These are phyloP conservation scores for Drosophila fulvimacula DNA, from an alignment of 2,888 invertebrate genomes.

Conservation along the genomic window DNA sequence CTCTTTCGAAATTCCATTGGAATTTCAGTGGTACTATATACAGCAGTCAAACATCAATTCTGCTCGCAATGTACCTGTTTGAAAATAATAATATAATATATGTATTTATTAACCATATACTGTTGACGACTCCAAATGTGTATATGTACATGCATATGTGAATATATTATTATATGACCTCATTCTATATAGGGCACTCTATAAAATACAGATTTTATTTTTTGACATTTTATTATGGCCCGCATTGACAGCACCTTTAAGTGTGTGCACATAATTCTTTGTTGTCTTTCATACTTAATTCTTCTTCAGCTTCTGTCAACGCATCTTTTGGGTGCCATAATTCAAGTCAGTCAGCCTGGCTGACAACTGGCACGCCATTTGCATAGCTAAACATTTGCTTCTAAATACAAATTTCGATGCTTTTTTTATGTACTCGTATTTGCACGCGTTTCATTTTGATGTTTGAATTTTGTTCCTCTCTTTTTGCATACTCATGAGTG, in stretches of 20 bases:
- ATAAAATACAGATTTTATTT: slow-evolving; percentile 33
- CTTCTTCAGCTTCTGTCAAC: slow-evolving; percentile 62
- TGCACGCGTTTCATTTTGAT: slow-evolving; percentile 54
- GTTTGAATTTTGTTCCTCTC: background rate
- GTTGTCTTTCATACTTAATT: slow-evolving; percentile 45
- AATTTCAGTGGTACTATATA: background rate
- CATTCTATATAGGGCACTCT: slow-evolving; percentile 28
- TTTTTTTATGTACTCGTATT: slow-evolving; percentile 53
- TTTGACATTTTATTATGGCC: slow-evolving; percentile 50
- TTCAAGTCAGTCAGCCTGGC: slow-evolving; percentile 59
- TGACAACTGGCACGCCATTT: slow-evolving; percentile 72
- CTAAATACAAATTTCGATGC: slow-evolving; percentile 67
- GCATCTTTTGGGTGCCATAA: slow-evolving; percentile 77
- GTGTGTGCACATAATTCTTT: slow-evolving; percentile 45
- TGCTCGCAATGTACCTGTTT: background rate
- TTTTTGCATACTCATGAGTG: background rate
- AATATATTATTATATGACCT: slow-evolving; percentile 20
- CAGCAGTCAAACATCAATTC: background rate
- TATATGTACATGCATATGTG: slow-evolving; percentile 1
- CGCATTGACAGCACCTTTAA: slow-evolving; percentile 72
- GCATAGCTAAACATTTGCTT: slow-evolving; percentile 78
- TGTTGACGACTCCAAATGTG: background rate
- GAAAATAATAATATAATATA: background rate
- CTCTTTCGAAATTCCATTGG: background rate
- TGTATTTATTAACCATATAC: background rate